A percentile compares a stretch with the other conserved stretches of the same genome.
These are phyloP conservation scores for Pteropus rufus DNA, from an alignment of 2,797 vertebrate species.

Conservation along the genomic window DNA sequence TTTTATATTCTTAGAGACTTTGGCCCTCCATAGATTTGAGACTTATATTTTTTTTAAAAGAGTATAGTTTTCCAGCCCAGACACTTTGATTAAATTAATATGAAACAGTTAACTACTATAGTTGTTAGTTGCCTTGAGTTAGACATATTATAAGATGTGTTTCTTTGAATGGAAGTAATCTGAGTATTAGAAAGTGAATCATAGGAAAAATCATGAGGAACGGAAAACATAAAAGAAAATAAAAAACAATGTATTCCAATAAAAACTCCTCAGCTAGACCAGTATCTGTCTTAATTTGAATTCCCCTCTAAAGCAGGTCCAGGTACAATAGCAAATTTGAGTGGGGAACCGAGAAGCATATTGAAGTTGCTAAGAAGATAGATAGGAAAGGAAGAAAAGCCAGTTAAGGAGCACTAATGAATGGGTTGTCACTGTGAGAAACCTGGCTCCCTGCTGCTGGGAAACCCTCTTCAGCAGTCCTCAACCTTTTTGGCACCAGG, in stretches of 20 bases:
- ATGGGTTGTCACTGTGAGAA: background rate
- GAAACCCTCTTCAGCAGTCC: background rate
- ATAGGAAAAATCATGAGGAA: background rate
- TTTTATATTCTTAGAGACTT: background rate
- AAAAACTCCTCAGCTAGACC: background rate
- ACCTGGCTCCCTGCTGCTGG: background rate
- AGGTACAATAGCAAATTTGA: background rate
- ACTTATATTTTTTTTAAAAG: background rate
- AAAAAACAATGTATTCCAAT: background rate
- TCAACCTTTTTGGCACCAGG: no score
- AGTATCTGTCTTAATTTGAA: background rate
- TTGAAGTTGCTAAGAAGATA: background rate
- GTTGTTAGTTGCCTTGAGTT: background rate
- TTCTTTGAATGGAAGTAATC: background rate
- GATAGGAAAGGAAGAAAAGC: background rate
- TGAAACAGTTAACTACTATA: background rate
- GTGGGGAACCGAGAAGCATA: background rate
- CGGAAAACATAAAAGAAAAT: background rate
- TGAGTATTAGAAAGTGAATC: background rate
- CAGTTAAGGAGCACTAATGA: background rate
- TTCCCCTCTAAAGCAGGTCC: background rate
- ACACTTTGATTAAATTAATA: background rate
- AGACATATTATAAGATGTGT: background rate
- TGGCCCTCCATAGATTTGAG: background rate
- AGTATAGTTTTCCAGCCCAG: background rate